Conservation (phyloP, 2,113 vertebrate species). For the Pardalotus punctatus region DNA sequence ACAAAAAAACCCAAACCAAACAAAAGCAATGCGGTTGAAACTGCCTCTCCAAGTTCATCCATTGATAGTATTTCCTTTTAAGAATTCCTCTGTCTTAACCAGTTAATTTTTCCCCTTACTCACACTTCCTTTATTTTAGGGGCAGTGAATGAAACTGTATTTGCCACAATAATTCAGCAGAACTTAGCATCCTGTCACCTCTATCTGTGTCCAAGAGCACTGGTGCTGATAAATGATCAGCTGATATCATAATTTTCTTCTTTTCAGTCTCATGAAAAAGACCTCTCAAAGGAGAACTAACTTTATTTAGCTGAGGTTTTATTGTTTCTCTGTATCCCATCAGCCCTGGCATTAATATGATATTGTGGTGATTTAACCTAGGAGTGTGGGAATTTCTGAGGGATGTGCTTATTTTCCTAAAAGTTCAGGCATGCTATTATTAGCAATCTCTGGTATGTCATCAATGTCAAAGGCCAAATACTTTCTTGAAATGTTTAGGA, state of each 20-base stretch:
- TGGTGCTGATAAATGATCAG: neutral
- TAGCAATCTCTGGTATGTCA: constrained; percentile 52
- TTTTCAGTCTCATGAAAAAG: neutral
- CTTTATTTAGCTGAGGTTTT: neutral
- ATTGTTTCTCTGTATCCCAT: neutral
- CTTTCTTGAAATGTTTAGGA: constrained; percentile 55
- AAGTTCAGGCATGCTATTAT: constrained; percentile 50
- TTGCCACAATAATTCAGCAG: neutral
- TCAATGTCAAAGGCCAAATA: constrained; percentile 59
- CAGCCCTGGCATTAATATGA: neutral
- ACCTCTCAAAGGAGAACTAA: neutral
- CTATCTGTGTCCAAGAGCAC: neutral
- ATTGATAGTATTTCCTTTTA: neutral
- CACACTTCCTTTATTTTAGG: neutral
- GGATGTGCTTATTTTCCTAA: constrained; percentile 51
- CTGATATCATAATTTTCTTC: neutral
- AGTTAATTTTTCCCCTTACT: neutral
- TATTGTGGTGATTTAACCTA: neutral
- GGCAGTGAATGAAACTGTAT: neutral
- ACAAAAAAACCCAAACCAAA: accelerated
- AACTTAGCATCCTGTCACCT: neutral
- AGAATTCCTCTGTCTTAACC: neutral
- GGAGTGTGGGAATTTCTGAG: constrained; percentile 35
- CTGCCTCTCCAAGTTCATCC: neutral
- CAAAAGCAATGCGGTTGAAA: neutral